Base-by-base conservation (phyloP, 2,797 vertebrate genomes). In the Typhlichthys eigenmanni region DNA sequence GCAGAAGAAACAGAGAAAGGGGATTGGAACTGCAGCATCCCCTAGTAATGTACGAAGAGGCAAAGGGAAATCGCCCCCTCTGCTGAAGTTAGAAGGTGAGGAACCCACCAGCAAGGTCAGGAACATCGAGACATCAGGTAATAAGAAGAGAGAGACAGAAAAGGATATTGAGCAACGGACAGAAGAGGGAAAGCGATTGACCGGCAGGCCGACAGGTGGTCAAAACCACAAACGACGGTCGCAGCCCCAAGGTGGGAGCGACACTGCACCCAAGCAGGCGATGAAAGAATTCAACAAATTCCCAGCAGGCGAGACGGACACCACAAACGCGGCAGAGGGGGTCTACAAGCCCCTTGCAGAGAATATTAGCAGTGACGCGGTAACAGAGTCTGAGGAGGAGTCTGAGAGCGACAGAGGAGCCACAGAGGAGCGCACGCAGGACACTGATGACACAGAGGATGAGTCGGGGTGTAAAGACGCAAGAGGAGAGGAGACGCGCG, bases 401-500 rank as follows among this genome's bases (percentile, higher is more conserved):
- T 72, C 80, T 1, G 87, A 86, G 56, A 89, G 75, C 11, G 71
- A 81, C 58, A 75, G 76, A 55, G 82, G 74, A 67, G 84, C 72
- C 68, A 88, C 86, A 57, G 85, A 2, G 61, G 76, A 83, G 74
- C 72, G 68, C 34, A 78, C 79, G 61, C 82, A 74, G 53, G 69
- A 47, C 8, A 78, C 69, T 74, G 74, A 79, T 2, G 59, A 79
- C 62, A 78, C 82, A 50, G 68, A 73, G 76, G 76, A 85, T 76
- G 83, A 87, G 71, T 74, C 12, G 47, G 53, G 66, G 32, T 64
- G 69, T 60, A 58, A 75, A 0, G 29, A 82, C 32, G 79, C 69
- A 71, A 76, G 76, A 85, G 78, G 83, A 87, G 79, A 81, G 46
- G 79, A 84, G 78, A 82, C 68, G 4, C 81, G 76, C 52, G 68